phyloP scores from a whole-genome alignment of 2,113 vertebrate species.

The Cavia aperea region DNA sequence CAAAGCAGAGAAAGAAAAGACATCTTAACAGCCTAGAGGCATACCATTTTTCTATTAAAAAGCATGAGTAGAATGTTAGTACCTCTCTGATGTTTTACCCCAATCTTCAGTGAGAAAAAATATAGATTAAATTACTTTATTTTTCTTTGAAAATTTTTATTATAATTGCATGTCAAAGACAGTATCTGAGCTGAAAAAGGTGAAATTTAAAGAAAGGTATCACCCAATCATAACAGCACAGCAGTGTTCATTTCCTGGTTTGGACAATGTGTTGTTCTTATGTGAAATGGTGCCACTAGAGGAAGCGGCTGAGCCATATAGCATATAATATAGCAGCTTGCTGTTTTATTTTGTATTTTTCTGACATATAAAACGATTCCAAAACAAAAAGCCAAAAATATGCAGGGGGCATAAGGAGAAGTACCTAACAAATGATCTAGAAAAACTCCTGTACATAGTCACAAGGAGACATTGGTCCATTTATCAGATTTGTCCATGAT shows the following conservation, averaged over 20 bases:
- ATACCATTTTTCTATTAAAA: slow-evolving; percentile 53
- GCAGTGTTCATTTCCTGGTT: not conserved
- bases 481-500: not conserved
- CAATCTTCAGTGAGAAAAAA: not conserved
- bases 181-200: not conserved
- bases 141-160: not conserved
- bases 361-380: slow-evolving; percentile 27
- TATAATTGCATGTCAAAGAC: slow-evolving; percentile 16
- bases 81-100: not conserved
- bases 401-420: not conserved
- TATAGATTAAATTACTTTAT: not conserved
- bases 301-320: not conserved
- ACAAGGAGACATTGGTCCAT: not conserved
- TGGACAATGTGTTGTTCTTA: not conserved
- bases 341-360: not conserved
- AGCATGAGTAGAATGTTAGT: slow-evolving; percentile 29
- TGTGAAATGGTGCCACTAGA: not conserved
- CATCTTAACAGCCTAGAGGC: slow-evolving; percentile 38
- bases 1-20: slow-evolving; percentile 40
- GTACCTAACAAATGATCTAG: not conserved
- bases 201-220: not conserved
- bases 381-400: not conserved
- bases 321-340: not conserved
- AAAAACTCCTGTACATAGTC: not conserved
- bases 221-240: not conserved